phyloP scores from a whole-genome alignment of 2,797 vertebrate species.

The Lacerta agilis region DNA sequence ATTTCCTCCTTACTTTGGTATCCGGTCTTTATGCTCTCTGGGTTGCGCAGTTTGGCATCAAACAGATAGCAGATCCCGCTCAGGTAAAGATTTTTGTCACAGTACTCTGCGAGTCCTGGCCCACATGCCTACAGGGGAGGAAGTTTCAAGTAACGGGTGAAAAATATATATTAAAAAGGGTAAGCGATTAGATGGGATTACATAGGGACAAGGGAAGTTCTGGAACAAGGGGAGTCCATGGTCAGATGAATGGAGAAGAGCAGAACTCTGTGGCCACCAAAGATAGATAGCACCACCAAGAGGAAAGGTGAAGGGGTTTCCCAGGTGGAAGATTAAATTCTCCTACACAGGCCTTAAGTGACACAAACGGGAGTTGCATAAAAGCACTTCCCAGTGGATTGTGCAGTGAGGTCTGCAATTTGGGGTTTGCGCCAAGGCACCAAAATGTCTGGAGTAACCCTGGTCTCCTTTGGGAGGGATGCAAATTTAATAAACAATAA shows the following conservation, averaged over 20 bases:
- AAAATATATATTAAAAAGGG: not conserved
- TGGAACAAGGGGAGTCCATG: not conserved
- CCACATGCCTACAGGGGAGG: conserved; percentile 81
- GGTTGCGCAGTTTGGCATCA: conserved; percentile 10
- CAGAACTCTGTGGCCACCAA: too few relatives aligned
- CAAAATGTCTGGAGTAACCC: not conserved
- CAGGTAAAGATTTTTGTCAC: conserved; percentile 81
- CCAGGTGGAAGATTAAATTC: not conserved
- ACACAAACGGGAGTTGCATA: too few relatives aligned
- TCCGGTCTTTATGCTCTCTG: conserved; percentile 53
- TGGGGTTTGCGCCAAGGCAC: not conserved
- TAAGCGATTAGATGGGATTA: too few relatives aligned
- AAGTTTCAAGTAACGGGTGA: conserved; percentile 42
- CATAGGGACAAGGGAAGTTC: not conserved
- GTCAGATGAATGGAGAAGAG: not conserved
- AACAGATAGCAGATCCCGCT: conserved; percentile 83
- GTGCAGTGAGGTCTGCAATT: not conserved
- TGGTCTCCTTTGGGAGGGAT: too few relatives aligned
- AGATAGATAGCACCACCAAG: too few relatives aligned
- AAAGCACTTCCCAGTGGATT: not conserved
- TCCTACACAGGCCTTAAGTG: not conserved
- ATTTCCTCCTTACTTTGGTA: conserved; percentile 79
- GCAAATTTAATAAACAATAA: not conserved
- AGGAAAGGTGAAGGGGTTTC: not conserved
- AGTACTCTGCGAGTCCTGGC: conserved; percentile 76